Base-by-base conservation (phyloP, 2,113 vertebrate species). In the Dromaius novaehollandiae region DNA sequence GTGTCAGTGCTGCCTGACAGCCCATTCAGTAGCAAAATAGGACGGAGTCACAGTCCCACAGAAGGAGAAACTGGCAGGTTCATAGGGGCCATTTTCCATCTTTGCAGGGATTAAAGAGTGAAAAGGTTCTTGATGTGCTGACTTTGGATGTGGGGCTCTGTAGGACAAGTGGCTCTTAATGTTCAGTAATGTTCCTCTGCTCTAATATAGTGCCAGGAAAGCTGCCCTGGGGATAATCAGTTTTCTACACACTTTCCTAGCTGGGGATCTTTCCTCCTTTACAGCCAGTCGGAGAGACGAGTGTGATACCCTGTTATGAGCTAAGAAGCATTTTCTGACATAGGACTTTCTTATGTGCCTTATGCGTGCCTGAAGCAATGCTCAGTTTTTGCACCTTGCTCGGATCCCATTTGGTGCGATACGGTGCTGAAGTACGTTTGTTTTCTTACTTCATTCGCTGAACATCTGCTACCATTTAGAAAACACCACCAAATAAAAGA, bases 361-460 rank as follows among this genome's bases (percentile, higher is more conserved):
- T 14, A 58, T 51, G 50, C 1, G 11, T 38, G 55, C 55, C 18
- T 44, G 50, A 48, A 36, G 21, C 6, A 68, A 30, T 22, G 26
- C 55, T 34, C 55, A 6, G n/a, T 63, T 34, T 46, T 74, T 78
- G 40, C 55, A 79, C 77, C 38, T 66, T 53, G 44, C 58, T 50
- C 9, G n/a, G 11, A 53, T n/a, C 0, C 1, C 21, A 1, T 26
- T 48, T 42, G 34, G 20, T n/a, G 21, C 2, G 6, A 28, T n/a
- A 38, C 13, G 1, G 8, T 42, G 61, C 61, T 80, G 17, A 56
- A 63, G 20, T 44, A 32, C 25, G 14, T 4, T 34, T 42, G 34
- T 68, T 61, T 63, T 55, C 61, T 55, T 32, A 21, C 16, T 46
- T 46, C 48, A 40, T 50, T 63, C 19, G 1, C 60, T 28, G 46